Base-by-base conservation (phyloP, 2,113 vertebrate genomes). In the Pangasianodon hypophthalmus region DNA sequence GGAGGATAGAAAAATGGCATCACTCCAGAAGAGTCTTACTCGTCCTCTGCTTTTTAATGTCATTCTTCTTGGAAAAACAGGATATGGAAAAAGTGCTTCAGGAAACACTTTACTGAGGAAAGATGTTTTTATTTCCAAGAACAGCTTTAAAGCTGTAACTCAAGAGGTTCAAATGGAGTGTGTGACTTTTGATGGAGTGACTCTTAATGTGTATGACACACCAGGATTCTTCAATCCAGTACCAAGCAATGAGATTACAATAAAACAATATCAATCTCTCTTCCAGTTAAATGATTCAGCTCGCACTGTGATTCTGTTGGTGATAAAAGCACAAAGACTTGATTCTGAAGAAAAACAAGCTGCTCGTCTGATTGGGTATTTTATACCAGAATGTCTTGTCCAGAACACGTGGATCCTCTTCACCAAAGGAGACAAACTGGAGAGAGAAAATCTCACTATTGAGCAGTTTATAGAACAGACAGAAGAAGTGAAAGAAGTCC, bases 331-430 rank as follows among this genome's bases (percentile, higher is more conserved):
- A 13, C 37, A 37, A 37, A 37, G 37, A 83, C 62, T 19, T 26
- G 75, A 69, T 86, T 82, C 2, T 8, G 44, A 88, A 54, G 91
- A 88, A 10, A 58, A 21, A 52, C 14, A 19, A 14, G n/a, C 69
- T 41, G 62, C 88, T 41, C 8, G 64, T n/a, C 60, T 52, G 19
- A 86, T 89, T 13, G 80, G 80, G n/a, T 0, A 52, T 2, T 8
- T 90, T 26, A 6, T 91, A 69, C 73, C 62, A 48, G 9, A 87
- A 2, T 0, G 26, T 0, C 52, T 56, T 1, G 0, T 82, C 8
- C 21, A 86, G 1, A 86, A 91, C 19, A 91, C 54, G 1, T 92
- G 84, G 89, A 87, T 92, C 44, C 89, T 92, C 71, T 92, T 92
- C 85, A 92, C 87, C 44, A 32, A 60, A 64, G 87, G 87, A 64